phyloP scores from a whole-genome alignment of 2,888 invertebrate genomes.

The Cactoblastis cactorum region DNA sequence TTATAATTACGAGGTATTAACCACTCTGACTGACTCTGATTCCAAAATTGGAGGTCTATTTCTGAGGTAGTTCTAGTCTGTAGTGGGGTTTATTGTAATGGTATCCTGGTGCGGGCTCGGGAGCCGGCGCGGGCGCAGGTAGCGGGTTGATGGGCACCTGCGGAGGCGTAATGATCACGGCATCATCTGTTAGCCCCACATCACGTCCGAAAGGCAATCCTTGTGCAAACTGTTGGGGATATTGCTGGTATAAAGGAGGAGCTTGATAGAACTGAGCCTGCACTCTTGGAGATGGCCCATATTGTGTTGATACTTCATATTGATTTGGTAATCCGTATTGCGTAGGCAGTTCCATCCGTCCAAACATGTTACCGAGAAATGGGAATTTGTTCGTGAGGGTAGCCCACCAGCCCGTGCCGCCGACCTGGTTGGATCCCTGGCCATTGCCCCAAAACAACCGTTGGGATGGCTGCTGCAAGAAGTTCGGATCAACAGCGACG shows the following conservation, averaged over 20 bases:
- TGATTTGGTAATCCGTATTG: constrained; percentile 41
- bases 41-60: constrained; percentile 32
- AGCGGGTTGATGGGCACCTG: constrained; percentile 39
- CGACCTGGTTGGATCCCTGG: constrained; percentile 66
- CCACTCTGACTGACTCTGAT: not conserved
- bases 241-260: constrained; percentile 31
- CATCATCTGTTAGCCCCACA: constrained; percentile 65
- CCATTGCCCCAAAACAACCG: constrained; percentile 59
- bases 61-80: constrained; percentile 61
- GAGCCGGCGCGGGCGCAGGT: constrained; percentile 32
- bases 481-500: constrained; percentile 43
- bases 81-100: constrained; percentile 64
- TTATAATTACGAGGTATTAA: not conserved
- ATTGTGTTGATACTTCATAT: constrained; percentile 28
- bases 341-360: constrained; percentile 55
- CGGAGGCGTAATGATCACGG: constrained; percentile 67
- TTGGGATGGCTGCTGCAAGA: constrained; percentile 56
- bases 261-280: constrained; percentile 32
- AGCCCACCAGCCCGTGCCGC: constrained; percentile 65
- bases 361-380: constrained; percentile 63
- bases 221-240: constrained; percentile 36
- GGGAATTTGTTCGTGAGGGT: constrained; percentile 69
- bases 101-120: constrained; percentile 46
- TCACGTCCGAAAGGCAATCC: constrained; percentile 53
- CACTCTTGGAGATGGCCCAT: constrained; percentile 24